A percentile compares a stretch with the other conserved stretches of the same genome.
phyloP scores from a whole-genome alignment of 1,140 invertebrate genomes.

The Procambarus virginalis region DNA sequence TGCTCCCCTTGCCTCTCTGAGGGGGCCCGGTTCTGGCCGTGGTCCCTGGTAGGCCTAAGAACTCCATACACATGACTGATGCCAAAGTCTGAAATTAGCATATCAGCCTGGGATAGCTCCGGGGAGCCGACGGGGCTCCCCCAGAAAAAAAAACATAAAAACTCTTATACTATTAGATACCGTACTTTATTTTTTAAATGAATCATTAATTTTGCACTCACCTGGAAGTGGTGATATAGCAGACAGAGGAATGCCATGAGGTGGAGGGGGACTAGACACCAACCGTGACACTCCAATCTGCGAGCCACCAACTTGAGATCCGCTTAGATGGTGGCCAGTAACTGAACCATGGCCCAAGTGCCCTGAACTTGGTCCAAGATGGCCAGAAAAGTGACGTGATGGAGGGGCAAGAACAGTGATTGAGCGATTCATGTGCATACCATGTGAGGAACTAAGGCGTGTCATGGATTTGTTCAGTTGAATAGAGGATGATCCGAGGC shows the following conservation, averaged over 20 bases:
- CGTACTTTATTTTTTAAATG: too few relatives aligned
- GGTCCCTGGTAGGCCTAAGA: too few relatives aligned
- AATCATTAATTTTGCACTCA: neutral
- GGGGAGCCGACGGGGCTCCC: too few relatives aligned
- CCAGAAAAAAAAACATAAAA: too few relatives aligned
- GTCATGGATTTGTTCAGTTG: conserved; percentile 89
- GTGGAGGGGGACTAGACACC: conserved; percentile 51
- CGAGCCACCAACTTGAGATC: conserved; percentile 58
- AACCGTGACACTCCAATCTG: conserved; percentile 71
- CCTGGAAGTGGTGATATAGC: conserved; percentile 77
- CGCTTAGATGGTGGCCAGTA: conserved; percentile 31
- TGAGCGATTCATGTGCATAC: conserved; percentile 79
- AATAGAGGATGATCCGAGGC: conserved; percentile 80
- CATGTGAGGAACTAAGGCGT: conserved; percentile 80
- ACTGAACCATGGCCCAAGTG: conserved; percentile 37
- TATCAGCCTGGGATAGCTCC: too few relatives aligned
- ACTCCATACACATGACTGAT: too few relatives aligned
- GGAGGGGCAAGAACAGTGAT: conserved; percentile 63
- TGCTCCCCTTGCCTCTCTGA: too few relatives aligned
- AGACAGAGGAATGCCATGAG: conserved; percentile 71
- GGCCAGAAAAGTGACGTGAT: conserved; percentile 51
- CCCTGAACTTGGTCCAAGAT: conserved; percentile 44
- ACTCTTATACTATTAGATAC: too few relatives aligned
- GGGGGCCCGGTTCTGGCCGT: too few relatives aligned
- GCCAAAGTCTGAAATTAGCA: too few relatives aligned